Evolutionary conservation across 2,113 vertebrate genomes (phyloP).

Genomic region (Emberiza fucata): DNA sequence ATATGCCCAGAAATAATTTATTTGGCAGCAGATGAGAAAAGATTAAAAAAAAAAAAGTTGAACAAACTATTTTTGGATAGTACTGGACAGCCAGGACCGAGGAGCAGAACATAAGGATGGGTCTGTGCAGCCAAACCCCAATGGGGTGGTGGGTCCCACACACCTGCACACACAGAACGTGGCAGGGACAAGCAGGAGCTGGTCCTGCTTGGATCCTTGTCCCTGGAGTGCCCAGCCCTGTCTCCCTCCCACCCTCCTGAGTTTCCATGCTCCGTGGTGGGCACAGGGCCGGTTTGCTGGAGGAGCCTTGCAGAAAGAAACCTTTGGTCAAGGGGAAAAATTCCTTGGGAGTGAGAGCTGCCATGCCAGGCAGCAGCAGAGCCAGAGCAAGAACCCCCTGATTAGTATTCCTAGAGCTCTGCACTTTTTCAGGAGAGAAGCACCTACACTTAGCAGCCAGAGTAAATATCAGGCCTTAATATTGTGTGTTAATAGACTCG

Average conservation of each 20-base stretch:
- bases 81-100: background rate
- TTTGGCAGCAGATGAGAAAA: background rate
- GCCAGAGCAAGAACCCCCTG: background rate
- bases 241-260: background rate
- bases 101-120: background rate
- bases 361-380: background rate
- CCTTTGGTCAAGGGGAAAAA: background rate
- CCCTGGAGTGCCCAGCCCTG: background rate
- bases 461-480: slow-evolving; percentile 59
- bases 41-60: background rate
- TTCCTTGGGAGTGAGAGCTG: background rate
- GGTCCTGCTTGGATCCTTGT: background rate
- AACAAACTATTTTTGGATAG: slow-evolving; percentile 3
- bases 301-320: background rate
- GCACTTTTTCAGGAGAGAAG: slow-evolving; percentile 18
- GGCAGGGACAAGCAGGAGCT: background rate
- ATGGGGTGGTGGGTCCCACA: background rate
- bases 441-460: slow-evolving; percentile 43
- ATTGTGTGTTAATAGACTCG: slow-evolving; percentile 61
- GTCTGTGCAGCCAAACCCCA: accelerated
- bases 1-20: slow-evolving; percentile 31
- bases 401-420: slow-evolving; percentile 35
- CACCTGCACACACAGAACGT: background rate
- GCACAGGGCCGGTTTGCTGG: background rate
- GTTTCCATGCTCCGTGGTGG: background rate